Base-by-base conservation (phyloP, 2,113 vertebrate genomes). In the Rhinoderma darwinii region DNA sequence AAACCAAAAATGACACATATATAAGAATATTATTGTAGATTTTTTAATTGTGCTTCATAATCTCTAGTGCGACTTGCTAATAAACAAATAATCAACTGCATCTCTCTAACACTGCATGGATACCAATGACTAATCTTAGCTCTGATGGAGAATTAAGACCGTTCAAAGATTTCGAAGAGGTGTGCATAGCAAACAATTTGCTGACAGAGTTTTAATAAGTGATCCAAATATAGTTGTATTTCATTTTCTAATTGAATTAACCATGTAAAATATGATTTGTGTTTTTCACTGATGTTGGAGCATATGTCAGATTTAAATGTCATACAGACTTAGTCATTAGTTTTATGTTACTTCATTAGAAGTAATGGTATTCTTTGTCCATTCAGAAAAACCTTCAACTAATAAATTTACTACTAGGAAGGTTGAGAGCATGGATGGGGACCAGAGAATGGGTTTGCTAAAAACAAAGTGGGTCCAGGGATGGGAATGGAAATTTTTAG, bases 131-230 rank as follows among this genome's bases (percentile, higher is more conserved):
- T 61, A 61, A 61, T 61, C 20, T 27, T 30, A 30, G n/a, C n/a
- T 66, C 27, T 30, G 11, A 43, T 43, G 12, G 5, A 3, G n/a
- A 66, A 66, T 9, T 66, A 30, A 66, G 61, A 30, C n/a, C 4
- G 56, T 61, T 61, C 14, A 61, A 61, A 9, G n/a, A 61, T 66
- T 30, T 66, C n/a, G 30, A 66, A 22, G 9, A 66, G 61, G 61
- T 66, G 61, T n/a, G 61, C 61, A 66, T 66, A 66, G 61, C n/a
- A 66, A 66, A 66, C n/a, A 12, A 66, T 66, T 66, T 66, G 3
- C 11, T 25, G 22, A 25, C 56, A 9, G 22, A 61, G 4, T 2
- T n/a, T 61, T 61, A 5, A 1, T n/a, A 61, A 61, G 56, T n/a
- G 56, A 61, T 61, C 5, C 56, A 61, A 20, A 61, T 61, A 61